Conservation (phyloP, 2,113 vertebrate species). For the Atlantisia rogersi region DNA sequence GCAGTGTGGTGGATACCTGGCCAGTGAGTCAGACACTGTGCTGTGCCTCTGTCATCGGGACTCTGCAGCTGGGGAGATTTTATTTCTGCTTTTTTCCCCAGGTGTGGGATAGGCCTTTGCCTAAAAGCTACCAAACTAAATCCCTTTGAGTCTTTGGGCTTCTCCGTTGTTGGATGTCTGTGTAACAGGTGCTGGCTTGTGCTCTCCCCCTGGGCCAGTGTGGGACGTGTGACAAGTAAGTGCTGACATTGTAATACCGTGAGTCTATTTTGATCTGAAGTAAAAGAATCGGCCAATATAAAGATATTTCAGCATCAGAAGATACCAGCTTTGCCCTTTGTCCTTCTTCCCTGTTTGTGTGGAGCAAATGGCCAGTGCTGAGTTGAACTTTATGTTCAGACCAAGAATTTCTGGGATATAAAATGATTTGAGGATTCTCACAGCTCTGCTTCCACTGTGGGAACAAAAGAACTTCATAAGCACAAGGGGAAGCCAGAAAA, state of each 20-base stretch:
- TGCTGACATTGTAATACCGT: not conserved
- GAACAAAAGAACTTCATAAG: conserved; percentile 41
- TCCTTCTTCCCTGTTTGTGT: not conserved
- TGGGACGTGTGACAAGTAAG: not conserved
- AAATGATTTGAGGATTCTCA: not conserved
- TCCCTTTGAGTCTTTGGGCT: not conserved
- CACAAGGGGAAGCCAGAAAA: conserved; percentile 44
- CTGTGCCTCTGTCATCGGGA: not conserved
- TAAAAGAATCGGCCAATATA: not conserved
- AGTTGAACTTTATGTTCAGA: not conserved
- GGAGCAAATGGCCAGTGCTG: not conserved
- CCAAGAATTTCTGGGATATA: not conserved
- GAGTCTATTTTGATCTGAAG: not conserved
- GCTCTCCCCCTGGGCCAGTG: not conserved
- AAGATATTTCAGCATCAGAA: not conserved
- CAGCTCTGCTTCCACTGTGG: not conserved
- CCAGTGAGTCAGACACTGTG: not conserved
- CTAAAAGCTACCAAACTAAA: not conserved
- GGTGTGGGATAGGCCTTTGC: not conserved
- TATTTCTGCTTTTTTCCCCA: not conserved
- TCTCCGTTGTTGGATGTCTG: not conserved
- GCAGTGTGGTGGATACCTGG: not conserved
- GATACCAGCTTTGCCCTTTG: not conserved
- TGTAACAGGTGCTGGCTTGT: not conserved
- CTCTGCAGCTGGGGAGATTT: not conserved